Evolutionary conservation across 2,113 vertebrate species (phyloP).

Genomic region (Triplophysa rosa): DNA sequence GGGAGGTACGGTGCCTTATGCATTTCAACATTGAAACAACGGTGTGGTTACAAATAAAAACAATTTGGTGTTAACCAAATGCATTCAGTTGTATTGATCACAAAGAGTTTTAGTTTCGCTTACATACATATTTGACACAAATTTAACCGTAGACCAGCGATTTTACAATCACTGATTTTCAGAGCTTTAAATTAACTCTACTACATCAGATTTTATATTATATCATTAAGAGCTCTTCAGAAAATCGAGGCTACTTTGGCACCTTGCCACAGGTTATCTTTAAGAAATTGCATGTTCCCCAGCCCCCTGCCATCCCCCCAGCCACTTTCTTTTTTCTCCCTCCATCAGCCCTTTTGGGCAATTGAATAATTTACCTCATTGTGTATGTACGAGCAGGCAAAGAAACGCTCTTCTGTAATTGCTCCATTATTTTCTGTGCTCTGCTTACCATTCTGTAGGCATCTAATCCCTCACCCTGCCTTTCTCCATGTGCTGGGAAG

Average conservation of each 20-base stretch:
- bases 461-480: neutral
- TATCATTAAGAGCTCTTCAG: neutral
- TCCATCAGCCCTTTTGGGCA: neutral
- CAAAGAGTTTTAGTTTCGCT: too few species aligned
- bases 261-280: neutral
- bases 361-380: constrained; percentile 36
- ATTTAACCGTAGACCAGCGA: too few species aligned
- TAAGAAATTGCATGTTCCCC: neutral
- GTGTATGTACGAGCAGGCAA: neutral
- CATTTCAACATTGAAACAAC: constrained; percentile 11
- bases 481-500: neutral
- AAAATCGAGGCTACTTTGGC: neutral
- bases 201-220: neutral
- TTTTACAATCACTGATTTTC: too few species aligned
- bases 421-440: constrained; percentile 25
- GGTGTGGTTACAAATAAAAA: neutral
- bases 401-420: constrained; percentile 24
- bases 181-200: neutral
- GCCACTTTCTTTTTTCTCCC: neutral
- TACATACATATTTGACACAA: neutral
- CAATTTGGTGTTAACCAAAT: neutral
- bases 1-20: neutral
- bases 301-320: neutral
- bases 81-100: neutral
- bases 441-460: constrained; percentile 37